These are phyloP conservation scores for Helobdella robusta DNA, from an alignment of 2,888 invertebrate species.

Conservation along the genomic window DNA sequence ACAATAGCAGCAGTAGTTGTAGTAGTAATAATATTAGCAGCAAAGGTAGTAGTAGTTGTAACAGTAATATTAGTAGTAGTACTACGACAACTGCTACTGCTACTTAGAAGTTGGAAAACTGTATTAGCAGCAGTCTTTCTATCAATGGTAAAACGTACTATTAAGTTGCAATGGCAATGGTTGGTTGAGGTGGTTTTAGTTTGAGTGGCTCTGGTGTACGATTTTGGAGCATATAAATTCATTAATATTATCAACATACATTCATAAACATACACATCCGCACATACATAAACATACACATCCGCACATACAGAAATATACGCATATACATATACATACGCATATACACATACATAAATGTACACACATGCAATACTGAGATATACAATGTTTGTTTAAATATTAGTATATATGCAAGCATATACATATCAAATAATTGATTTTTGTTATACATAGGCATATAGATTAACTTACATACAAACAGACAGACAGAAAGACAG, in stretches of 20 bases:
- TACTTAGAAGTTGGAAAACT: neutral
- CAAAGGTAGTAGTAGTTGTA: no score
- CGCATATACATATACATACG: neutral
- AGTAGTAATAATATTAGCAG: no score
- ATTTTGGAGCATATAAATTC: neutral
- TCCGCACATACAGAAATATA: neutral
- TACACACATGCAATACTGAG: neutral
- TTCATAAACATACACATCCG: neutral
- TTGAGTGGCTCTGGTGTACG: neutral
- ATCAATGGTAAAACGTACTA: no score
- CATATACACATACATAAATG: neutral
- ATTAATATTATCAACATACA: neutral
- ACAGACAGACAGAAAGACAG: neutral
- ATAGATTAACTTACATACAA: neutral
- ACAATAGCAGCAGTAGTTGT: no score
- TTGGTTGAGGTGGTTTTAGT: neutral
- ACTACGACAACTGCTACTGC: neutral
- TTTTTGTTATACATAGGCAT: no score
- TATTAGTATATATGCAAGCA: no score
- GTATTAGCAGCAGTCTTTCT: neutral
- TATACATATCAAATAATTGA: no score
- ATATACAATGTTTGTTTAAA: no score
- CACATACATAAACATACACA: neutral
- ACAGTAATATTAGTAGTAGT: no score
- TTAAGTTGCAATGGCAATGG: no score